Percentiles rank a stretch among this genome's conserved stretches.
Conservation (phyloP, 2,797 vertebrate species). For the Aplochiton taeniatus region DNA sequence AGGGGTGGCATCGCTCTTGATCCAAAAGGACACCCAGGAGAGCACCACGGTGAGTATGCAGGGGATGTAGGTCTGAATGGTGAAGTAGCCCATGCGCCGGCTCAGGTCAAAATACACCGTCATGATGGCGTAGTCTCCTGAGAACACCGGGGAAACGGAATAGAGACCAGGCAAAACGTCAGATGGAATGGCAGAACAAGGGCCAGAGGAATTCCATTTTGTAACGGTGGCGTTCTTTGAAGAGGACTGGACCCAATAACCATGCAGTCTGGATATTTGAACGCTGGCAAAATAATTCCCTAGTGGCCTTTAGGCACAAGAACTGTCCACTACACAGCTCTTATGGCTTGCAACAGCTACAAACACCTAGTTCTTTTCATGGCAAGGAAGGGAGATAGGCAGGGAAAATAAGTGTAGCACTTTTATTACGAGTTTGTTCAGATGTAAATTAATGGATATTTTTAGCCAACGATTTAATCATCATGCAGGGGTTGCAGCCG, state of each 20-base stretch:
- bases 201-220: constrained; percentile 31
- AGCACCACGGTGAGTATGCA: constrained; percentile 96
- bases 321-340: constrained; percentile 52
- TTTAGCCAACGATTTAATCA: constrained; percentile 63
- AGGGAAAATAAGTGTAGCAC: constrained; percentile 6
- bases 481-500: constrained; percentile 30
- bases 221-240: constrained; percentile 28
- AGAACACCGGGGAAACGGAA: constrained; percentile 13
- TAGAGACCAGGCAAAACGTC: background rate
- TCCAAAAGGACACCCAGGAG: constrained; percentile 98
- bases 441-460: constrained; percentile 67
- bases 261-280: constrained; percentile 24
- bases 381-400: constrained; percentile 16
- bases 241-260: constrained; percentile 46
- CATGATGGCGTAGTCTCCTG: constrained; percentile 96
- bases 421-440: constrained; percentile 50
- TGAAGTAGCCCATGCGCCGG: constrained; percentile 97
- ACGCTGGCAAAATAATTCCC: constrained; percentile 29
- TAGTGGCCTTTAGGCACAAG: constrained; percentile 29
- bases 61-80: constrained; percentile 97
- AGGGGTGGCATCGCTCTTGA: constrained; percentile 95
- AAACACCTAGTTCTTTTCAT: constrained; percentile 38
- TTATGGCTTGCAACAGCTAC: constrained; percentile 62
- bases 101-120: constrained; percentile 95
- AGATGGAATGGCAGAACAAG: constrained; percentile 17